Percentiles rank a stretch among this genome's conserved stretches.
phyloP scores from a whole-genome alignment of 2,888 invertebrate genomes.

The Cacoxenus indagator region DNA sequence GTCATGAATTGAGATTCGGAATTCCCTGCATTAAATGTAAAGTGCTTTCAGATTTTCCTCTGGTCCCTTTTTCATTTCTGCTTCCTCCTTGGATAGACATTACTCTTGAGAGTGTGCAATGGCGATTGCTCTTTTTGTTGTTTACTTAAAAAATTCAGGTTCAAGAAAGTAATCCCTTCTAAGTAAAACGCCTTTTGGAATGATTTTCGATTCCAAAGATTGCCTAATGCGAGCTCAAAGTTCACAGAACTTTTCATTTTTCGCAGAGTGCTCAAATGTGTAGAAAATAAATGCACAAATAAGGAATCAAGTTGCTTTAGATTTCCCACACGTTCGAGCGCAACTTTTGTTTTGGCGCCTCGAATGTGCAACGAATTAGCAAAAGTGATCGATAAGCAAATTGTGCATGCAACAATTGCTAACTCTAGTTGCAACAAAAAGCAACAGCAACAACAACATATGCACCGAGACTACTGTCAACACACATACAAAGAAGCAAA shows the following conservation, averaged over 20 bases:
- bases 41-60: too few relatives aligned
- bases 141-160: too few relatives aligned
- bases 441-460: conserved; percentile 25
- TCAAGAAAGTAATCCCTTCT: background rate
- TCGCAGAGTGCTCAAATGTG: background rate
- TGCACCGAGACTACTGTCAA: conserved; percentile 3
- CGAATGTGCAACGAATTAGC: conserved; percentile 62
- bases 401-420: conserved; percentile 48
- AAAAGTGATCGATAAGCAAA: conserved; percentile 66
- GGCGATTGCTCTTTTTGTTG: too few relatives aligned
- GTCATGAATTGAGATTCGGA: too few relatives aligned
- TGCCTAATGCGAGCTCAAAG: background rate
- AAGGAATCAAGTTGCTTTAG: conserved; percentile 23
- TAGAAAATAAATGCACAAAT: background rate
- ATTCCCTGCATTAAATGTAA: too few relatives aligned
- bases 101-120: too few relatives aligned
- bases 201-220: background rate
- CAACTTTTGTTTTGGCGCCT: conserved; percentile 56
- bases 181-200: background rate
- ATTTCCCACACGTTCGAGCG: conserved; percentile 50
- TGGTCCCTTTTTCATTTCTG: too few relatives aligned
- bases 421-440: conserved; percentile 23
- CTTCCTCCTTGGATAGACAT: too few relatives aligned
- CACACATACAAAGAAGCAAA: conserved; percentile 20
- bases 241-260: conserved; percentile 11